phyloP scores from a whole-genome alignment of 2,888 invertebrate genomes.

The Lochmaea crataegi region DNA sequence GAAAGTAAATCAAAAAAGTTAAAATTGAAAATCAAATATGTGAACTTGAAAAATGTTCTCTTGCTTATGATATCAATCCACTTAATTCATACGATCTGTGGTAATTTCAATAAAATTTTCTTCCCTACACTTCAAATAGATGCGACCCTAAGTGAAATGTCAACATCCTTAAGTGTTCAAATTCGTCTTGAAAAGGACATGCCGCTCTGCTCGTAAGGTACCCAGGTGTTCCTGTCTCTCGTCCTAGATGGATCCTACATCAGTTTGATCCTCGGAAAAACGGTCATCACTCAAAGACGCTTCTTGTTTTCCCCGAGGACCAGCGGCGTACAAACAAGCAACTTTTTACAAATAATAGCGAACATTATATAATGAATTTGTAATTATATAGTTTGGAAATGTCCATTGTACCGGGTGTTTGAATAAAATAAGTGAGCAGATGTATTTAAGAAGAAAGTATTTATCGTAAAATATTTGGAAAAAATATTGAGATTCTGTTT shows the following conservation, averaged over 20 bases:
- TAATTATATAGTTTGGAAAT: too few species aligned
- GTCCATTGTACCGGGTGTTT: too few species aligned
- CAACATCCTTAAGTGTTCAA: constrained; percentile 59
- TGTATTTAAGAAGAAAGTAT: too few species aligned
- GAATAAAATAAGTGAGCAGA: too few species aligned
- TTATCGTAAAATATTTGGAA: background rate
- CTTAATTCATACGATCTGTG: constrained; percentile 22
- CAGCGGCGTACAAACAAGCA: constrained; percentile 2
- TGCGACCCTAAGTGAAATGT: constrained; percentile 61
- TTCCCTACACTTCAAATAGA: constrained; percentile 48
- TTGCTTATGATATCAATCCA: background rate
- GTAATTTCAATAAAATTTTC: constrained; percentile 40
- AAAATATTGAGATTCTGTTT: background rate
- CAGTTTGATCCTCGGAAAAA: constrained; percentile 50
- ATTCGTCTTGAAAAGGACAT: constrained; percentile 56
- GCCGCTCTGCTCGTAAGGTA: constrained; percentile 41
- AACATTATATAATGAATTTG: background rate
- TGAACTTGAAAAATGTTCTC: too few species aligned
- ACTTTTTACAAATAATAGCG: background rate
- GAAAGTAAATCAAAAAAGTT: too few species aligned
- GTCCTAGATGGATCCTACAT: constrained; percentile 50
- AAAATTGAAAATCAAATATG: too few species aligned
- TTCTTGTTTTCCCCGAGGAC: constrained; percentile 40
- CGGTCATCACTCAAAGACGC: constrained; percentile 51
- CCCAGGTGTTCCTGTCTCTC: constrained; percentile 56